Evolutionary conservation across 2,113 vertebrate species (phyloP).

Genomic region (Rhineura floridana): DNA sequence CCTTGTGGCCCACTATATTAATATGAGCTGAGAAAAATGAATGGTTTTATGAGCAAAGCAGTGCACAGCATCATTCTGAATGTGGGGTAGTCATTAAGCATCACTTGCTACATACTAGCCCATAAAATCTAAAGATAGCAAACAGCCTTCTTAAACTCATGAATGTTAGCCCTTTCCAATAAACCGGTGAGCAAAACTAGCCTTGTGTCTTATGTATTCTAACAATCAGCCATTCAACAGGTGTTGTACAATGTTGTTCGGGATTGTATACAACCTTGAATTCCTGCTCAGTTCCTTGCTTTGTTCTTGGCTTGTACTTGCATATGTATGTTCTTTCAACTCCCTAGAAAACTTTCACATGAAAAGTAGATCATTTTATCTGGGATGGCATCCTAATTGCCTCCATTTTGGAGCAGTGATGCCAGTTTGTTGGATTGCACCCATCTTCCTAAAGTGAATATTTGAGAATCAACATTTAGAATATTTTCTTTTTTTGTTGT

Average conservation of each 20-base stretch:
- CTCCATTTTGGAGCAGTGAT: conserved; percentile 35
- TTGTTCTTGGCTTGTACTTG: conserved; percentile 29
- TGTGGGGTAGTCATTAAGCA: conserved; percentile 12
- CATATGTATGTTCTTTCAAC: conserved; percentile 7
- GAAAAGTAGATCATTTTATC: conserved; percentile 23
- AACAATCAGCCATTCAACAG: not conserved
- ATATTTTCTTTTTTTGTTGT: not conserved
- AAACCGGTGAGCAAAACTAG: not conserved
- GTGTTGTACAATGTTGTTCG: not conserved
- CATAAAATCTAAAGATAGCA: conserved; percentile 17
- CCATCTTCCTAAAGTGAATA: conserved; percentile 12
- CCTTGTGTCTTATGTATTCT: not conserved
- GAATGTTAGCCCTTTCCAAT: not conserved
- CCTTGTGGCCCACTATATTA: conserved; percentile 6
- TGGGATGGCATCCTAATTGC: conserved; percentile 36
- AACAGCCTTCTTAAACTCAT: not conserved
- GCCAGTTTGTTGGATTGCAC: not conserved
- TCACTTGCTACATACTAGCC: conserved; percentile 24
- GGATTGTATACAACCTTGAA: too few relatives aligned
- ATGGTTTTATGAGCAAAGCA: not conserved
- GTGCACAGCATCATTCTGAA: not conserved
- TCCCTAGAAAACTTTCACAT: not conserved
- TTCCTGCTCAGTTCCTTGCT: not conserved
- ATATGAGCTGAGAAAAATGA: conserved; percentile 18
- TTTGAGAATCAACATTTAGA: not conserved